Evolutionary conservation across 2,888 invertebrate genomes (phyloP).

Genomic region (Chrysolina oricalcia): DNA sequence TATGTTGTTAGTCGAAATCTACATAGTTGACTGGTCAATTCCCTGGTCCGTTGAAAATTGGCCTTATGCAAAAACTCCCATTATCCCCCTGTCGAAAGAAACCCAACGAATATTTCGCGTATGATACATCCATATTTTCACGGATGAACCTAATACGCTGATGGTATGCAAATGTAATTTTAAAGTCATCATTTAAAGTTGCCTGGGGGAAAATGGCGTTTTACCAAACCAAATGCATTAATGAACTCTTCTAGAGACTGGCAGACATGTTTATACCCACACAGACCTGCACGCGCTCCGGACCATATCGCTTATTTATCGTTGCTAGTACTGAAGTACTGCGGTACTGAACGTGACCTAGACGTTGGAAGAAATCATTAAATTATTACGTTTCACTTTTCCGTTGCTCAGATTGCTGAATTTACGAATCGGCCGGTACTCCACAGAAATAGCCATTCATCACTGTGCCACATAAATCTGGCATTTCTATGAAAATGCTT

Average conservation of each 20-base stretch:
- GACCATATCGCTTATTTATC: constrained; percentile 72
- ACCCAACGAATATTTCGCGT: constrained; percentile 21
- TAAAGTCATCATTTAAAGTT: constrained; percentile 70
- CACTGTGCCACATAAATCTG: constrained; percentile 36
- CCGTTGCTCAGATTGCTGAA: constrained; percentile 55
- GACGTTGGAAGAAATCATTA: constrained; percentile 69
- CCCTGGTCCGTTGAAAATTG: not conserved
- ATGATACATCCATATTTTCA: constrained; percentile 40
- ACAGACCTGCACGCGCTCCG: constrained; percentile 70
- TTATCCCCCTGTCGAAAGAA: constrained; percentile 8
- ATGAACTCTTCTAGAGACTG: constrained; percentile 71
- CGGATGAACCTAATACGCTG: constrained; percentile 53
- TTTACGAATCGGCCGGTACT: constrained; percentile 52
- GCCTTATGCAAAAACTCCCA: constrained; percentile 2
- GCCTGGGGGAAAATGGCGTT: constrained; percentile 69
- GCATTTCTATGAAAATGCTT: constrained; percentile 24
- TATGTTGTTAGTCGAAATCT: not conserved
- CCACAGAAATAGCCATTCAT: constrained; percentile 50
- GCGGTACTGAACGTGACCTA: constrained; percentile 69
- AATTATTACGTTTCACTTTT: constrained; percentile 66
- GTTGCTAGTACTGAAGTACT: constrained; percentile 66
- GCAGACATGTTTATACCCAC: constrained; percentile 71
- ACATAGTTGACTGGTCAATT: not conserved
- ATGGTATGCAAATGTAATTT: constrained; percentile 70
- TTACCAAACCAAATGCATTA: constrained; percentile 71